Conservation (phyloP, 1,140 invertebrate genomes). For the Atta colombica region DNA sequence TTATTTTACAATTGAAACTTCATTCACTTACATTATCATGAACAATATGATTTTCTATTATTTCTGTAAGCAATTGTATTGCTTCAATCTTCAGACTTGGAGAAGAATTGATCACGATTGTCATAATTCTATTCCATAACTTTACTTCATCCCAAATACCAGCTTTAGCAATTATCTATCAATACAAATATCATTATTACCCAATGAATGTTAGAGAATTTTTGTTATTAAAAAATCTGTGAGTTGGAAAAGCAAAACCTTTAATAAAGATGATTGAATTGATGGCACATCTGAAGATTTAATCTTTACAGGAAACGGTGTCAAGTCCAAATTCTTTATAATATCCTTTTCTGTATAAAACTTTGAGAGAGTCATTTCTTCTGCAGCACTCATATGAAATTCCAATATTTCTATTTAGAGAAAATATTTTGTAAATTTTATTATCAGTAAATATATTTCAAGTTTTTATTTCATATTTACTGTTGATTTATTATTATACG, state of each 20-base stretch:
- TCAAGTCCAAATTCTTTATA: slow-evolving; percentile 79
- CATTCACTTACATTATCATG: slow-evolving; percentile 66
- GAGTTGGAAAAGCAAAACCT: slow-evolving; percentile 70
- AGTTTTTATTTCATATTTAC: slow-evolving; percentile 7
- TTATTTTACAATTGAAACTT: neutral
- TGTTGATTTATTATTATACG: slow-evolving; percentile 13
- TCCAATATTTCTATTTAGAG: slow-evolving; percentile 72
- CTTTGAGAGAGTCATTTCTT: slow-evolving; percentile 72
- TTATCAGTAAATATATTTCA: neutral
- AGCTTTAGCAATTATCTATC: slow-evolving; percentile 80
- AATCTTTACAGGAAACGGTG: slow-evolving; percentile 75
- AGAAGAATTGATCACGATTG: slow-evolving; percentile 72
- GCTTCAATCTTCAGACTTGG: slow-evolving; percentile 77
- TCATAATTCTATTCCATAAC: slow-evolving; percentile 74
- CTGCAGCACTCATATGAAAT: slow-evolving; percentile 58
- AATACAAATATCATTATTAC: slow-evolving; percentile 39
- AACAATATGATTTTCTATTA: slow-evolving; percentile 71
- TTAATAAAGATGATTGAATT: slow-evolving; percentile 78
- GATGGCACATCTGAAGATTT: slow-evolving; percentile 67
- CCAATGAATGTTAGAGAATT: neutral
- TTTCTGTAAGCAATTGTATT: slow-evolving; percentile 74
- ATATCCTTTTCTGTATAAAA: slow-evolving; percentile 74
- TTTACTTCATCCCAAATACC: slow-evolving; percentile 73
- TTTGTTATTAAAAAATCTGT: slow-evolving; percentile 28
- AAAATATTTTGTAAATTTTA: slow-evolving; percentile 9